These are phyloP conservation scores for Phyllotreta striolata DNA, from an alignment of 2,888 invertebrate genomes.

Conservation along the genomic window DNA sequence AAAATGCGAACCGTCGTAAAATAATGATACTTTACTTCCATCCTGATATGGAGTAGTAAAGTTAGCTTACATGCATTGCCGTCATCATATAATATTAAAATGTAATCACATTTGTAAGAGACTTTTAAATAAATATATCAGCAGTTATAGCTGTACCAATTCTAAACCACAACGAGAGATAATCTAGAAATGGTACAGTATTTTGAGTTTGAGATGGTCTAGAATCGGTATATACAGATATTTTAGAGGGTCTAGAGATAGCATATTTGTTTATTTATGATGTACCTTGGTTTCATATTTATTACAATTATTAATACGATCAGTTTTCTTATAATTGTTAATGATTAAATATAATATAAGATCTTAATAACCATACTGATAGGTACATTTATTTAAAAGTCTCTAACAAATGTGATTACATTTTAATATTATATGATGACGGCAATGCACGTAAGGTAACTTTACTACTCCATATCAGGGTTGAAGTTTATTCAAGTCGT, in stretches of 20 bases:
- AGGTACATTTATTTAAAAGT: conserved; percentile 48
- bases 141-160: too few species aligned
- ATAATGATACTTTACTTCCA: conserved; percentile 39
- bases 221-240: too few species aligned
- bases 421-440: conserved; percentile 57
- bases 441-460: conserved; percentile 53
- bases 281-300: too few species aligned
- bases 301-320: too few species aligned
- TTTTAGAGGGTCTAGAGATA: too few species aligned
- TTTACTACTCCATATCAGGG: conserved; percentile 51
- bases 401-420: conserved; percentile 59
- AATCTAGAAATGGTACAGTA: too few species aligned
- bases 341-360: too few species aligned
- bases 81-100: conserved; percentile 57
- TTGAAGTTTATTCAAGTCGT: conserved; percentile 37
- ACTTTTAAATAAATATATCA: conserved; percentile 48
- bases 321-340: too few species aligned
- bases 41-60: conserved; percentile 51
- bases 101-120: conserved; percentile 59
- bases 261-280: too few species aligned
- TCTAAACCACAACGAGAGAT: too few species aligned
- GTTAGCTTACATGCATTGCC: conserved; percentile 52
- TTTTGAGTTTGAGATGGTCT: too few species aligned
- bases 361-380: too few species aligned
- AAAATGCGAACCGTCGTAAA: conserved; percentile 34